A percentile compares a stretch with the other conserved stretches of the same genome.
Conservation (phyloP, 2,888 invertebrate species). For the Eurois occulta region DNA sequence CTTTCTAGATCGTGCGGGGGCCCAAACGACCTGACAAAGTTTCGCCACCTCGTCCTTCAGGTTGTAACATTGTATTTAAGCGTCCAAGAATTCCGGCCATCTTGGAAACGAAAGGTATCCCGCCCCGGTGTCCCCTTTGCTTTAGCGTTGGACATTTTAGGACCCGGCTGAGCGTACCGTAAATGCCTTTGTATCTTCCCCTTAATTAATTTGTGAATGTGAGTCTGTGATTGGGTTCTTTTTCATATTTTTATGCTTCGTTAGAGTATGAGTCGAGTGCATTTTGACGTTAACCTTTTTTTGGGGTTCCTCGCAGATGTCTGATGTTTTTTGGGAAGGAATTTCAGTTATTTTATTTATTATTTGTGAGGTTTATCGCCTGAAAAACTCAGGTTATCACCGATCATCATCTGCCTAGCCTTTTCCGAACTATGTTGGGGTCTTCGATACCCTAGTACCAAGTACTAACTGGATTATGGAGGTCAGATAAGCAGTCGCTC, state of each 20-base stretch:
- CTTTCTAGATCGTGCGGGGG: constrained; percentile 82
- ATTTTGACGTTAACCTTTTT: constrained; percentile 3
- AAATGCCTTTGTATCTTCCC: constrained; percentile 60
- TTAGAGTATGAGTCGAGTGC: constrained; percentile 4
- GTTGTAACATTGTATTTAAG: constrained; percentile 75
- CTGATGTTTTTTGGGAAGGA: not conserved
- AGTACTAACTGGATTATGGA: too few relatives aligned
- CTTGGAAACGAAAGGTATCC: constrained; percentile 75
- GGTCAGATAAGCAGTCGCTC: too few relatives aligned
- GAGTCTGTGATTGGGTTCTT: constrained; percentile 32
- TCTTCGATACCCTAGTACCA: too few relatives aligned
- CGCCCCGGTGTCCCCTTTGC: constrained; percentile 54
- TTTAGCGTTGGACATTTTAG: constrained; percentile 65
- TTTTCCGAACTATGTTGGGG: too few relatives aligned
- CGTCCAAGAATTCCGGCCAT: constrained; percentile 73
- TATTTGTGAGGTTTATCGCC: not conserved
- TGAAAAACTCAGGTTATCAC: not conserved
- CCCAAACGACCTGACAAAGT: constrained; percentile 87
- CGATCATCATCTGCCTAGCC: too few relatives aligned
- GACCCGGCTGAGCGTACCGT: constrained; percentile 63
- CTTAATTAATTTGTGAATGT: constrained; percentile 66
- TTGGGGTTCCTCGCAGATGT: not conserved
- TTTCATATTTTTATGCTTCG: constrained; percentile 29
- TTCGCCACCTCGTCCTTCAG: constrained; percentile 72
- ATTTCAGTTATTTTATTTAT: not conserved